Percentiles rank a stretch among this genome's conserved stretches.
phyloP scores from a whole-genome alignment of 1,140 invertebrate genomes.

The Scaptomyza montana region DNA sequence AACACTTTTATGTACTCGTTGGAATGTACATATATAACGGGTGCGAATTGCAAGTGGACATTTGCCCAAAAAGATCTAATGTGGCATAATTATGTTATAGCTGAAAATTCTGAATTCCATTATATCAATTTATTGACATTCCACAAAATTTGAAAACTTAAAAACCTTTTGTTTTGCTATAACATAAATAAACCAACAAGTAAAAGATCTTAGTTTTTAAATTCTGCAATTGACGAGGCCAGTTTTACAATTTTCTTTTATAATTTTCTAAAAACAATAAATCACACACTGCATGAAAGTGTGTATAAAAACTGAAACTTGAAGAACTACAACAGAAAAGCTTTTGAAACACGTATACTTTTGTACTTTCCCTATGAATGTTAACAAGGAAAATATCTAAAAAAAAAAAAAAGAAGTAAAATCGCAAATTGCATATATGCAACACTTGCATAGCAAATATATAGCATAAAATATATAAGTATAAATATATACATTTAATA shows the following conservation, averaged over 20 bases:
- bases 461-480: conserved; percentile 69
- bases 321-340: conserved; percentile 56
- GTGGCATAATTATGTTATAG: background rate
- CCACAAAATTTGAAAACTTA: background rate
- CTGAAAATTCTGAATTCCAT: too few species aligned
- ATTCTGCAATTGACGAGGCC: conserved; percentile 15
- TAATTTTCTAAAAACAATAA: background rate
- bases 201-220: conserved; percentile 2
- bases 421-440: conserved; percentile 65
- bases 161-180: background rate
- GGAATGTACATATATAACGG: background rate
- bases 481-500: conserved; percentile 54
- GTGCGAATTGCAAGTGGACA: background rate
- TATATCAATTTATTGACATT: background rate
- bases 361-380: conserved; percentile 76
- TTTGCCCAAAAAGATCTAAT: background rate
- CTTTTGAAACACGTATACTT: conserved; percentile 79
- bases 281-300: conserved; percentile 16
- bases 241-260: conserved; percentile 22
- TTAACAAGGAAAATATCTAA: conserved; percentile 49
- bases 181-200: background rate
- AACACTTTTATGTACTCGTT: conserved; percentile 3
- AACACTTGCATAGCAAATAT: conserved; percentile 70
- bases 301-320: conserved; percentile 35
- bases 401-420: conserved; percentile 19